Conservation (phyloP, 2,113 vertebrate species). For the Dasyprocta punctata region DNA sequence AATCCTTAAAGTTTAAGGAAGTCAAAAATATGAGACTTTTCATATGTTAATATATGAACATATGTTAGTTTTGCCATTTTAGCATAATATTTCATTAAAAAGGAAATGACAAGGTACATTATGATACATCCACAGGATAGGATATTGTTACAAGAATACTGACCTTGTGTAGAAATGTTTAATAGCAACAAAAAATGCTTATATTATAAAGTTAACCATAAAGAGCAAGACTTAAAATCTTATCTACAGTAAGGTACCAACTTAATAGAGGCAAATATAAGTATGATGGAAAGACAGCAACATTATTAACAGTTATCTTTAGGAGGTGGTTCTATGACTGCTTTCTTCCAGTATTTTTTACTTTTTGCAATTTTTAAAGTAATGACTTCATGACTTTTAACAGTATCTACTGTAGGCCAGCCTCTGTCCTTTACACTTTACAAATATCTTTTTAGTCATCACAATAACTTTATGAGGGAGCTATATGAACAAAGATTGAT, state of each 20-base stretch:
- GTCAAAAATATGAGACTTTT: constrained; percentile 28
- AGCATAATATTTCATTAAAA: constrained; percentile 40
- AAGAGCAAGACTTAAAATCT: constrained; percentile 42
- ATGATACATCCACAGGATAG: background rate
- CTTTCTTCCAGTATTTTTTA: constrained; percentile 39
- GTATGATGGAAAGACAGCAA: background rate
- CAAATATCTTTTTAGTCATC: background rate
- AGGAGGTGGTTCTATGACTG: background rate
- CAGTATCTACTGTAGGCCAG: background rate
- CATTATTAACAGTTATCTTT: background rate
- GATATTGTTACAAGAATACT: constrained; percentile 14
- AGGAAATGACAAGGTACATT: background rate
- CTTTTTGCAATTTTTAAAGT: constrained; percentile 40
- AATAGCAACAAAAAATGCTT: constrained; percentile 31
- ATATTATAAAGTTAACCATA: constrained; percentile 21
- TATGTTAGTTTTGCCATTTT: constrained; percentile 37
- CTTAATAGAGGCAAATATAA: constrained; percentile 27
- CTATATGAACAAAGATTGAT: background rate
- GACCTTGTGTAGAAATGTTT: background rate
- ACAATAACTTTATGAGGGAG: background rate
- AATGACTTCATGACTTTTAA: background rate
- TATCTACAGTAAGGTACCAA: background rate
- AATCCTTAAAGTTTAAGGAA: constrained; percentile 4
- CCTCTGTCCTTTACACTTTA: background rate
- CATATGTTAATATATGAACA: constrained; percentile 39